phyloP scores from a whole-genome alignment of 2,113 vertebrate species.

The Etheostoma cragini region DNA sequence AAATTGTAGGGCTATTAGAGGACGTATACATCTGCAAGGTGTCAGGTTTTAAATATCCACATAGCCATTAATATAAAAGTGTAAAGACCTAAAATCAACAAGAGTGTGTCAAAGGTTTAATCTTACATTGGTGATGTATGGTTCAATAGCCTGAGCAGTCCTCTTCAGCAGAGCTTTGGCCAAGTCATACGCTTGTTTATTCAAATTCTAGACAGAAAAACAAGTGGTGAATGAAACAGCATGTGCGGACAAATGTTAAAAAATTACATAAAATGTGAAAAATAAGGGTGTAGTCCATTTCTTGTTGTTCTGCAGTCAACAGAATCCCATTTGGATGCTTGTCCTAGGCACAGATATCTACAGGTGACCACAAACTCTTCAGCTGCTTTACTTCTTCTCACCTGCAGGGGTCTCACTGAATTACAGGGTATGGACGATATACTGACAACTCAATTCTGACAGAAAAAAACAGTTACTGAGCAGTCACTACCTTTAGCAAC shows the following conservation, averaged over 20 bases:
- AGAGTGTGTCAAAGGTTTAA: slow-evolving; percentile 22
- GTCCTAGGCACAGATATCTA: not conserved
- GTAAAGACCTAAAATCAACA: not conserved
- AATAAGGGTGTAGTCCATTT: not conserved
- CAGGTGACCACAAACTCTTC: not conserved
- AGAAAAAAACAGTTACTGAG: not conserved
- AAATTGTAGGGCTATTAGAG: not conserved
- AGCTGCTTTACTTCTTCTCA: slow-evolving; percentile 57
- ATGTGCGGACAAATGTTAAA: not conserved
- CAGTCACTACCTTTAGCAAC: not conserved
- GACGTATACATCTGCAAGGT: not conserved
- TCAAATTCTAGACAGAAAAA: slow-evolving; percentile 90
- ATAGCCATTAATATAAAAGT: not conserved
- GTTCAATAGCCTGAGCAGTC: slow-evolving; percentile 97
- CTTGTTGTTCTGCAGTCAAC: not conserved
- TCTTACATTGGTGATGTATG: slow-evolving; percentile 99
- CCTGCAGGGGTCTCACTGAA: slow-evolving; percentile 81
- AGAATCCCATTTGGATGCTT: not conserved
- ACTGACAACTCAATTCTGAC: slow-evolving; percentile 14
- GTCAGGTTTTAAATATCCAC: not conserved
- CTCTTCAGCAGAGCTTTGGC: slow-evolving; percentile 98
- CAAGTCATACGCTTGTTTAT: slow-evolving; percentile 98
- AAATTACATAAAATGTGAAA: not conserved
- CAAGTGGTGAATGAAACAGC: not conserved
- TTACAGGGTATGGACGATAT: slow-evolving; percentile 54